Evolutionary conservation across 2,888 invertebrate species (phyloP).

Genomic region (Autographa pulchrina): DNA sequence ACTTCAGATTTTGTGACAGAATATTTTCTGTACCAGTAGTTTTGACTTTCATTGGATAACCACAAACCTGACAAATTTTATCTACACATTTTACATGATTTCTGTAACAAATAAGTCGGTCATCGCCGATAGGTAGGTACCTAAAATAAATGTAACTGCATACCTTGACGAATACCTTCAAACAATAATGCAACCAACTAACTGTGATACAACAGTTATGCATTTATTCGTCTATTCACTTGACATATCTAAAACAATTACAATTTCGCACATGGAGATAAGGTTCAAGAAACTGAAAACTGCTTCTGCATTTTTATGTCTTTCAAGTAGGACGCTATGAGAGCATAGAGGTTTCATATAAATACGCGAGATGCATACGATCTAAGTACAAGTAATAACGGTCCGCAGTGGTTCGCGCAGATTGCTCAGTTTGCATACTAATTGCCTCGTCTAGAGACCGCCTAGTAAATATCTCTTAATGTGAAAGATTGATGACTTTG

Average conservation of each 20-base stretch:
- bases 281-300: conserved; percentile 47
- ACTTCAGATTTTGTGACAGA: too few relatives aligned
- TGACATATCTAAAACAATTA: conserved; percentile 23
- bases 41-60: too few relatives aligned
- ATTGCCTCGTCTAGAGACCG: conserved; percentile 33
- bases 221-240: conserved; percentile 12
- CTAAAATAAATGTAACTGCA: too few relatives aligned
- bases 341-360: conserved; percentile 32
- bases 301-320: conserved; percentile 48
- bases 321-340: conserved; percentile 34
- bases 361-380: conserved; percentile 53
- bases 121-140: too few relatives aligned
- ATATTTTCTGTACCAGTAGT: too few relatives aligned
- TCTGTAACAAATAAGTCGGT: too few relatives aligned
- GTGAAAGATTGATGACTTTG: conserved; percentile 35
- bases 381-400: conserved; percentile 56
- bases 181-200: neutral
- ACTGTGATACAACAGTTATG: neutral
- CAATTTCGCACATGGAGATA: conserved; percentile 32
- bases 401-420: conserved; percentile 44
- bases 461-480: conserved; percentile 40
- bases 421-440: conserved; percentile 59
- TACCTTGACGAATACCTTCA: neutral
- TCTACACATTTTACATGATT: too few relatives aligned
- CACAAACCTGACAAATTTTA: too few relatives aligned